A percentile compares a stretch with the other conserved stretches of the same genome.
phyloP scores from a whole-genome alignment of 2,797 vertebrate genomes.

The Phalanger gymnotis region DNA sequence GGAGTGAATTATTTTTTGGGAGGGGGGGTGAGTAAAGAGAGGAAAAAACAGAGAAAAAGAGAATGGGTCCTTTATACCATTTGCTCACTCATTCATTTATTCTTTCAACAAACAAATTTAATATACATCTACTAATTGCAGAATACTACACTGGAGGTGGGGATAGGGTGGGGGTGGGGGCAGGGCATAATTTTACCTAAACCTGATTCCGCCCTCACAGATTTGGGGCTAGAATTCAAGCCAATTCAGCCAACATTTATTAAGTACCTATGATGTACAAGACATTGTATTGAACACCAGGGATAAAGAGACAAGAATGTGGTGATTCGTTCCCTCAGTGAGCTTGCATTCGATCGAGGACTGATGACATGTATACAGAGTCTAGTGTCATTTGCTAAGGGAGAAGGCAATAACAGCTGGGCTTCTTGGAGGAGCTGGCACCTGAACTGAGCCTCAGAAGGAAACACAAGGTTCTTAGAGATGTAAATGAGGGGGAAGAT shows the following conservation, averaged over 20 bases:
- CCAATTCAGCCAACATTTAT: background rate
- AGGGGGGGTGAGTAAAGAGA: background rate
- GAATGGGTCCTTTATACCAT: background rate
- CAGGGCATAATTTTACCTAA: background rate
- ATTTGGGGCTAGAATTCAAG: background rate
- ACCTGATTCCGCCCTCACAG: background rate
- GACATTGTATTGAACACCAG: background rate
- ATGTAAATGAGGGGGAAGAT: background rate
- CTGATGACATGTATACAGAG: background rate
- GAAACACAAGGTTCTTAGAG: background rate
- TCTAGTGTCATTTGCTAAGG: background rate
- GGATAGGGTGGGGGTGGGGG: too few species aligned
- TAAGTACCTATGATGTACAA: background rate
- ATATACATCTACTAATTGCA: background rate
- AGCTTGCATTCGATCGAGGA: background rate
- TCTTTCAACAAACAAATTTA: background rate
- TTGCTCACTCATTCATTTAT: background rate
- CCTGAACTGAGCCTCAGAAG: background rate
- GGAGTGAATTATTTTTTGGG: background rate
- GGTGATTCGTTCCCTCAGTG: background rate
- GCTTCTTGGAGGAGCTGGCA: background rate
- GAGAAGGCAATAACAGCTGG: background rate
- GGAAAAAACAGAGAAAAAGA: background rate
- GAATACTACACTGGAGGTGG: background rate
- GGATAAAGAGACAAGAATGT: background rate